Evolutionary conservation across 2,113 vertebrate genomes (phyloP).

Genomic region (Entelurus aequoreus): DNA sequence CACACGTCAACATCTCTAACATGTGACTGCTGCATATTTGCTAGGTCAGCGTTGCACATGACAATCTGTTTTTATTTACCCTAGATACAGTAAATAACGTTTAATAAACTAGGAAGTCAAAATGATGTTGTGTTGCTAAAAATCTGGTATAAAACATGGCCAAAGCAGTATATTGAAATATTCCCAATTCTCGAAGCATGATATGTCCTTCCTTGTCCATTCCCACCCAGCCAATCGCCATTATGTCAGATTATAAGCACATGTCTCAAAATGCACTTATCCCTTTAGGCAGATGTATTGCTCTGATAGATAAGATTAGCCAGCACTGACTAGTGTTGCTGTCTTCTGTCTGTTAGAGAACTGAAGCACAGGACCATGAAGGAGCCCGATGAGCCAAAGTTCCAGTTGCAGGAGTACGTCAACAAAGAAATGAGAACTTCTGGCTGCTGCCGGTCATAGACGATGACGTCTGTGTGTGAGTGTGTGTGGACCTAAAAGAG

Average conservation of each 20-base stretch:
- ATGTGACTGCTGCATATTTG: too few relatives aligned
- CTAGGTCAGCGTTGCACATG: too few relatives aligned
- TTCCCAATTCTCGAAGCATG: not conserved
- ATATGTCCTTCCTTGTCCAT: not conserved
- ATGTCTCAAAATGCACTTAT: not conserved
- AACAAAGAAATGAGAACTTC: conserved; percentile 80
- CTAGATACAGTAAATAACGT: too few relatives aligned
- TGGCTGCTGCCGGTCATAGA: conserved; percentile 83
- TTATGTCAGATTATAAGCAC: not conserved
- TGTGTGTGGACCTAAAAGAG: conserved; percentile 2
- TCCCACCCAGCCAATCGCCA: not conserved
- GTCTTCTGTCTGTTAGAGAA: conserved; percentile 69
- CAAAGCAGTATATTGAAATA: too few relatives aligned
- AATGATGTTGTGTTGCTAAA: too few relatives aligned
- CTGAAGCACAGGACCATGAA: conserved; percentile 87
- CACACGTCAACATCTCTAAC: too few relatives aligned
- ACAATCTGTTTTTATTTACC: too few relatives aligned
- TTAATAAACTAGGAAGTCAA: too few relatives aligned
- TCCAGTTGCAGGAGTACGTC: conserved; percentile 89
- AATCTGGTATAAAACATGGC: too few relatives aligned
- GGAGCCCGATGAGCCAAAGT: conserved; percentile 80
- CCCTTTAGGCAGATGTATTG: too few relatives aligned
- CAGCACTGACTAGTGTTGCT: not conserved
- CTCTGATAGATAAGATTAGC: too few relatives aligned
- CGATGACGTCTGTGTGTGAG: conserved; percentile 10